Percentiles rank a stretch among this genome's conserved stretches.
Conservation (phyloP, 2,113 vertebrate species). For the Coreoperca whiteheadi region DNA sequence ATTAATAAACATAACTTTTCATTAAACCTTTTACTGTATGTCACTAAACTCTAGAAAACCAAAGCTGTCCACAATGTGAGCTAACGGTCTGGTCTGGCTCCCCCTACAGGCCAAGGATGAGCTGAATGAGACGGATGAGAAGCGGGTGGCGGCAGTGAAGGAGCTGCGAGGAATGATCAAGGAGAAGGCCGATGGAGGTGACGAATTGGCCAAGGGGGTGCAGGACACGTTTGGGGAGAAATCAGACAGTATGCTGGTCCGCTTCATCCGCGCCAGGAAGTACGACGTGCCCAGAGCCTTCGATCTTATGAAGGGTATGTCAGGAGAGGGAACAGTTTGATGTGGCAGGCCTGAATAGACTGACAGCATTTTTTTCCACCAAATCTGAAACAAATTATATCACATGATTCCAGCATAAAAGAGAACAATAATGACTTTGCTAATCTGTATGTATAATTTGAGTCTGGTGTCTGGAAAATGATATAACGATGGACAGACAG, state of each 20-base stretch:
- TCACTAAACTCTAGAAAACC: not conserved
- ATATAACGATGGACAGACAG: not conserved
- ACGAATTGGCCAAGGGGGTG: constrained; percentile 89
- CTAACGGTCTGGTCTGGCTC: constrained; percentile 7
- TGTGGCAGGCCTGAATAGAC: not conserved
- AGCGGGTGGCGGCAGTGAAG: constrained; percentile 84
- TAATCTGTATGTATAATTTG: not conserved
- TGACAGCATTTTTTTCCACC: not conserved
- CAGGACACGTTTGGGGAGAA: constrained; percentile 86
- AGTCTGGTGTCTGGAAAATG: not conserved
- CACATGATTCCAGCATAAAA: not conserved
- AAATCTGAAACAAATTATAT: not conserved
- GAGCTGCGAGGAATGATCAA: constrained; percentile 88
- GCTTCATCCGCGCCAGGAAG: constrained; percentile 96
- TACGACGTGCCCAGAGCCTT: constrained; percentile 91
- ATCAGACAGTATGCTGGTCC: constrained; percentile 87
- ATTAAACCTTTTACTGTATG: not conserved
- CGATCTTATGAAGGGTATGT: constrained; percentile 93
- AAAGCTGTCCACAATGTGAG: not conserved
- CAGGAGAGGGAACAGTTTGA: not conserved
- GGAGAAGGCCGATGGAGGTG: constrained; percentile 84
- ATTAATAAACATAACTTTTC: not conserved
- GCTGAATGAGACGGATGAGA: constrained; percentile 93
- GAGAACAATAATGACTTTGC: not conserved
- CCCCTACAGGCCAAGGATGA: constrained; percentile 93